A percentile compares a stretch with the other conserved stretches of the same genome.
phyloP scores from a whole-genome alignment of 2,113 vertebrate genomes.

The Vombatus ursinus region DNA sequence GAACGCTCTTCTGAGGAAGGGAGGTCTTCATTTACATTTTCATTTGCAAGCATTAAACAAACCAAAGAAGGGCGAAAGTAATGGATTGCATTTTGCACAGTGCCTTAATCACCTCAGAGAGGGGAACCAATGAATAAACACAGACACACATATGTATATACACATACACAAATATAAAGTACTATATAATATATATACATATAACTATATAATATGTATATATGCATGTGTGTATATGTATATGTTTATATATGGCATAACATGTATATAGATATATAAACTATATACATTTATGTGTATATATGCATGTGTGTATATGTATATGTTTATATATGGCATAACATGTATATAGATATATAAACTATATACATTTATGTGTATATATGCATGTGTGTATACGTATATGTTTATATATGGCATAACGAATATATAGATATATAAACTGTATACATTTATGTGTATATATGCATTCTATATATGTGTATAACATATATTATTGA shows the following conservation, averaged over 20 bases:
- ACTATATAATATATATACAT: too few species aligned
- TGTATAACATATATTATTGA: background rate
- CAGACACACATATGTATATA: background rate
- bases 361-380: background rate
- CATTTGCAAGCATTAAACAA: background rate
- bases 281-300: background rate
- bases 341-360: background rate
- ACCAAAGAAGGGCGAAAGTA: background rate
- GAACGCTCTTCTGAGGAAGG: background rate
- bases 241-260: too few species aligned
- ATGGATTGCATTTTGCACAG: background rate
- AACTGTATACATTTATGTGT: background rate
- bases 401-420: too few species aligned
- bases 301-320: too few species aligned
- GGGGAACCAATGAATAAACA: background rate
- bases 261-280: background rate
- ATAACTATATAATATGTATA: background rate
- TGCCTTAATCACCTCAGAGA: background rate
- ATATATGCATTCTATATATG: too few species aligned
- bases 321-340: too few species aligned
- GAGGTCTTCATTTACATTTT: background rate
- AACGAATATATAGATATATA: background rate
- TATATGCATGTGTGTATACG: too few species aligned
- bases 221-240: too few species aligned
- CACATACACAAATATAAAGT: background rate